A percentile compares a stretch with the other conserved stretches of the same genome.
These are phyloP conservation scores for Cydia pomonella DNA, from an alignment of 1,140 invertebrate species.

Conservation along the genomic window DNA sequence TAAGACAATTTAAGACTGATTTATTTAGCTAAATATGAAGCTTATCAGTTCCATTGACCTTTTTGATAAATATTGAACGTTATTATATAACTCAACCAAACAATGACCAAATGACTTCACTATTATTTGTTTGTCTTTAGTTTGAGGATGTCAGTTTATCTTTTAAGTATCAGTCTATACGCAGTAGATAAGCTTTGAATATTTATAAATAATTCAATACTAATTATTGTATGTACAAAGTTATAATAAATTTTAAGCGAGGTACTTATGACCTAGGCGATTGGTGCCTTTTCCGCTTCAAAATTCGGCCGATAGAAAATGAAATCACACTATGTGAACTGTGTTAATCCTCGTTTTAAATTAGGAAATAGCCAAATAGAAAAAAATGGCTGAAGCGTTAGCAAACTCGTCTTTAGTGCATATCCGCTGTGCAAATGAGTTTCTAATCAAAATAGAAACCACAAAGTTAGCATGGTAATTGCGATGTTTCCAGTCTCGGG, in stretches of 20 bases:
- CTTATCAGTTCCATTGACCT: conserved; percentile 26
- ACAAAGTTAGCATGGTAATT: conserved; percentile 3
- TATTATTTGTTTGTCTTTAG: not conserved
- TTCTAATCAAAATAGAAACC: conserved; percentile 9
- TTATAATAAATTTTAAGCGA: no score
- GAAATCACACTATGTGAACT: no score
- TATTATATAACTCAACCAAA: not conserved
- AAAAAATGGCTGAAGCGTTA: no score
- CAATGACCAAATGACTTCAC: not conserved
- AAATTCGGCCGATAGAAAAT: no score
- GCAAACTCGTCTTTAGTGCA: no score
- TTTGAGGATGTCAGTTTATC: not conserved
- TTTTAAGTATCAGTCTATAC: not conserved
- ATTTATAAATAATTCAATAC: no score
- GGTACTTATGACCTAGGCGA: no score
- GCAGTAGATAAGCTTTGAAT: not conserved
- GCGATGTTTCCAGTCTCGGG: not conserved
- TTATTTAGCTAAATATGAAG: not conserved
- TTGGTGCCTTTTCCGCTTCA: no score
- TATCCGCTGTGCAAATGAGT: not conserved
- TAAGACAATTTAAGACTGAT: conserved; percentile 10
- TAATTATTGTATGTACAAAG: no score
- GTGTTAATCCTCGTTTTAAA: no score
- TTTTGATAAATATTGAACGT: conserved; percentile 17
- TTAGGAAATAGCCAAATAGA: no score